Evolutionary conservation across 2,113 vertebrate genomes (phyloP).

Genomic region (Oxygymnocypris stewartii): DNA sequence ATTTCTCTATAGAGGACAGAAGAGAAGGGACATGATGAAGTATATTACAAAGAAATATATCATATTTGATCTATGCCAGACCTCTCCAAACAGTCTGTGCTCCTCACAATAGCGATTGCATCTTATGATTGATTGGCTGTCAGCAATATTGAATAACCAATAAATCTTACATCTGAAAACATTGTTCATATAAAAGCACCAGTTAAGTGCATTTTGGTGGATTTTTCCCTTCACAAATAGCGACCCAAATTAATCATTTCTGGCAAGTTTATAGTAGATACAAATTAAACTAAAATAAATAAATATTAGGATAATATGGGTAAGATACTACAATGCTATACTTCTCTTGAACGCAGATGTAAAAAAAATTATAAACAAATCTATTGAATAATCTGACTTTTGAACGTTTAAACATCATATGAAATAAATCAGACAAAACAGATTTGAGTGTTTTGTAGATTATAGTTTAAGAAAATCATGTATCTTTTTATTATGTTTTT

Average conservation of each 20-base stretch:
- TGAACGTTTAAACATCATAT: neutral
- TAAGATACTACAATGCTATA: neutral
- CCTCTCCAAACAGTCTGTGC: neutral
- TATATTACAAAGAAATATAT: slow-evolving; percentile 3
- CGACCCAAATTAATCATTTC: too few relatives aligned
- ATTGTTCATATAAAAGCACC: neutral
- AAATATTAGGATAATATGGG: neutral
- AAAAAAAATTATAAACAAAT: neutral
- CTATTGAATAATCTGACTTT: neutral
- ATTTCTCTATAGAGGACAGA: neutral
- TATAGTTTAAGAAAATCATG: neutral
- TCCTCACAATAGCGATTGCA: neutral
- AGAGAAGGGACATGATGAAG: neutral
- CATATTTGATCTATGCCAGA: neutral
- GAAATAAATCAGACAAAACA: too few relatives aligned
- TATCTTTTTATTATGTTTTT: neutral
- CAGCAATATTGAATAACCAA: neutral
- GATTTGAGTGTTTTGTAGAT: too few relatives aligned
- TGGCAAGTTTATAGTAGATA: too few relatives aligned
- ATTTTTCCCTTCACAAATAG: neutral
- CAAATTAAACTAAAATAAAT: neutral
- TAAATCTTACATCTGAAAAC: neutral
- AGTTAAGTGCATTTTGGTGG: neutral
- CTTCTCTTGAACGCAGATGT: neutral
- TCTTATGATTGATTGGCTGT: slow-evolving; percentile 6